Conservation (phyloP, 2,113 vertebrate species). For the Larimichthys polyactis region DNA sequence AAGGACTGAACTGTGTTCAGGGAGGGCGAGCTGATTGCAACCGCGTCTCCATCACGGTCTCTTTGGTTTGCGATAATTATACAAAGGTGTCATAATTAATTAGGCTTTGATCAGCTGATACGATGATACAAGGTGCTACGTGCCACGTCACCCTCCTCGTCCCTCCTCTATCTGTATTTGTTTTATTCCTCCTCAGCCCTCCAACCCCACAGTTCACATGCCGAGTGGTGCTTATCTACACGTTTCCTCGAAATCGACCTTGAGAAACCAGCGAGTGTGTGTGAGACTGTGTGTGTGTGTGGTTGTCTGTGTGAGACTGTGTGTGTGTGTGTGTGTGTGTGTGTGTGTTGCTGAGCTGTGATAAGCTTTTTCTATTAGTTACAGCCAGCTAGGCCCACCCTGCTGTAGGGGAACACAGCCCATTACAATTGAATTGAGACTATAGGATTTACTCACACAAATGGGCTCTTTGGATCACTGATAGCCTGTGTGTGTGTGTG, state of each 20-base stretch:
- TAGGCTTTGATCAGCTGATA: neutral
- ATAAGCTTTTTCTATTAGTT: slow-evolving; percentile 71
- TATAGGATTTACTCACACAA: slow-evolving; percentile 23
- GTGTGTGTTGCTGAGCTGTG: slow-evolving; percentile 41
- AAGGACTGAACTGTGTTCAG: neutral
- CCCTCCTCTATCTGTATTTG: neutral
- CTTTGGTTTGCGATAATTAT: slow-evolving; percentile 22
- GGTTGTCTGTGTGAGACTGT: slow-evolving; percentile 32
- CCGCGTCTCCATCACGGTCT: neutral
- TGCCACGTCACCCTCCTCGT: neutral
- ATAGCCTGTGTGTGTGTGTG: neutral
- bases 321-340: slow-evolving; percentile 38
- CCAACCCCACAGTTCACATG: slow-evolving; percentile 29
- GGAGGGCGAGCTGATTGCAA: slow-evolving; percentile 20
- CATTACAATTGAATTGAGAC: slow-evolving; percentile 25
- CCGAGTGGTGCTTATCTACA: slow-evolving; percentile 45
- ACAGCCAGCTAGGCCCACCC: slow-evolving; percentile 30
- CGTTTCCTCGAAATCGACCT: slow-evolving; percentile 68
- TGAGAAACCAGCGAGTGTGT: slow-evolving; percentile 49
- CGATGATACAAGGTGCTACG: neutral
- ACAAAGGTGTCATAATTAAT: slow-evolving; percentile 24
- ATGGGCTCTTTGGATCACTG: slow-evolving; percentile 39
- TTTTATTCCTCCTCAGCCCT: neutral
- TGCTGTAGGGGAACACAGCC: slow-evolving; percentile 24
- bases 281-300: slow-evolving; percentile 36